A percentile compares a stretch with the other conserved stretches of the same genome.
phyloP scores from a whole-genome alignment of 2,797 vertebrate genomes.

The Carapus acus region DNA sequence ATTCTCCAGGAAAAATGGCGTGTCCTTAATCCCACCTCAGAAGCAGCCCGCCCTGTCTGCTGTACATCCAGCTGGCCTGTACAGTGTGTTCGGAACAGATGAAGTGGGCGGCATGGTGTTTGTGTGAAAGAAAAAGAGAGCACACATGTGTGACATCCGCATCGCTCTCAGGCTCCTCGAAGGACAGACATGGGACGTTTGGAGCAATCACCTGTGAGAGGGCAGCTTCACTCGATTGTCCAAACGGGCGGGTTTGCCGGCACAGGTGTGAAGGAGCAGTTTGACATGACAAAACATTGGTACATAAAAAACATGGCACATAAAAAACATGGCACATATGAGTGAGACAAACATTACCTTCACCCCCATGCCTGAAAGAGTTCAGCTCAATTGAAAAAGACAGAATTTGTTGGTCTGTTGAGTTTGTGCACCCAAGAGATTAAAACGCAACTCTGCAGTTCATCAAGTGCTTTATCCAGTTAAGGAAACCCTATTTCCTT shows the following conservation, averaged over 20 bases:
- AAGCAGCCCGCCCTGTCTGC: slow-evolving; percentile 46
- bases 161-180: slow-evolving; percentile 16
- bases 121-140: slow-evolving; percentile 5
- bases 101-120: slow-evolving; percentile 41
- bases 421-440: no score
- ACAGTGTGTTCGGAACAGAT: slow-evolving; percentile 54
- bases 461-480: no score
- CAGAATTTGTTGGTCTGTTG: no score
- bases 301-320: no score
- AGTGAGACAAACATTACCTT: no score
- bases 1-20: slow-evolving; percentile 38
- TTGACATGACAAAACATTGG: no score
- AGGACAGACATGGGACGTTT: slow-evolving; percentile 17
- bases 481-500: no score
- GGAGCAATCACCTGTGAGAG: slow-evolving; percentile 35
- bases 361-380: no score
- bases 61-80: slow-evolving; percentile 58
- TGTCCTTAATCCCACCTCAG: slow-evolving; percentile 30
- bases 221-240: slow-evolving; percentile 31
- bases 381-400: no score
- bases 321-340: no score
- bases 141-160: slow-evolving; percentile 5
- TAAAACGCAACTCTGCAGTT: no score
- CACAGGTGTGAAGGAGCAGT: slow-evolving; percentile 32
- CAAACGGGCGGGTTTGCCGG: slow-evolving; percentile 30